Percentiles rank a stretch among this genome's conserved stretches.
These are phyloP conservation scores for Torymus aiolomorphi DNA, from an alignment of 2,888 invertebrate genomes.

Conservation along the genomic window DNA sequence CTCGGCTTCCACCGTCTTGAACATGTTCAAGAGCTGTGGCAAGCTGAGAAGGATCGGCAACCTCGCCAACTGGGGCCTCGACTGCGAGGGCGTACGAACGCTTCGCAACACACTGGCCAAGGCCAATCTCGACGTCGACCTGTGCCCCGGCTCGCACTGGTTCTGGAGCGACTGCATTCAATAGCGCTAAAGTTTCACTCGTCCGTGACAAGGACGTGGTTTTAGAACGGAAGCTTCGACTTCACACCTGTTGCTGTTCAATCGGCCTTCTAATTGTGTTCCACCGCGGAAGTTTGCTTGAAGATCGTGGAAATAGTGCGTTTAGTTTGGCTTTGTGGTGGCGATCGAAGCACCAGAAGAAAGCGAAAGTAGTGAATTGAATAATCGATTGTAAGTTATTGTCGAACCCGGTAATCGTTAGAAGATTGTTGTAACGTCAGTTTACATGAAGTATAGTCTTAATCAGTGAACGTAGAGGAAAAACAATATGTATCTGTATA, in stretches of 20 bases:
- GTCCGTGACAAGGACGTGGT: neutral
- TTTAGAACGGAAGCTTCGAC: neutral
- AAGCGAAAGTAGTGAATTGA: neutral
- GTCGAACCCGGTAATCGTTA: conserved; percentile 11
- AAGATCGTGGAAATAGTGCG: neutral
- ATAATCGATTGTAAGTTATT: neutral
- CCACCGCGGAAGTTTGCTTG: neutral
- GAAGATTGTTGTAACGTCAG: conserved; percentile 7
- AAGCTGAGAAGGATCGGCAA: conserved; percentile 73
- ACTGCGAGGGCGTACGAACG: conserved; percentile 70
- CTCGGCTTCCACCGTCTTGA: conserved; percentile 69
- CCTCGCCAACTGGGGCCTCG: conserved; percentile 74
- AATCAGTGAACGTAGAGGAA: neutral
- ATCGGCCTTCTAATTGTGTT: neutral
- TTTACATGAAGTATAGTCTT: neutral
- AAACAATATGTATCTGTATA: neutral
- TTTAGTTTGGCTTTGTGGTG: neutral
- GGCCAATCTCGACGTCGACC: conserved; percentile 72
- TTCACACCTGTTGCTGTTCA: conserved; percentile 1
- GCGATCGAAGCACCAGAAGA: neutral
- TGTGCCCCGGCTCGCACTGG: conserved; percentile 75
- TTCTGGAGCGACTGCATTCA: conserved; percentile 73
- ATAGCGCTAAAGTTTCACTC: conserved; percentile 53
- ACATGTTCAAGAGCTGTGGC: conserved; percentile 70
- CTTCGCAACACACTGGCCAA: conserved; percentile 68